A percentile compares a stretch with the other conserved stretches of the same genome.
Conservation (phyloP, 2,113 vertebrate genomes). For the Hiodon alosoides region DNA sequence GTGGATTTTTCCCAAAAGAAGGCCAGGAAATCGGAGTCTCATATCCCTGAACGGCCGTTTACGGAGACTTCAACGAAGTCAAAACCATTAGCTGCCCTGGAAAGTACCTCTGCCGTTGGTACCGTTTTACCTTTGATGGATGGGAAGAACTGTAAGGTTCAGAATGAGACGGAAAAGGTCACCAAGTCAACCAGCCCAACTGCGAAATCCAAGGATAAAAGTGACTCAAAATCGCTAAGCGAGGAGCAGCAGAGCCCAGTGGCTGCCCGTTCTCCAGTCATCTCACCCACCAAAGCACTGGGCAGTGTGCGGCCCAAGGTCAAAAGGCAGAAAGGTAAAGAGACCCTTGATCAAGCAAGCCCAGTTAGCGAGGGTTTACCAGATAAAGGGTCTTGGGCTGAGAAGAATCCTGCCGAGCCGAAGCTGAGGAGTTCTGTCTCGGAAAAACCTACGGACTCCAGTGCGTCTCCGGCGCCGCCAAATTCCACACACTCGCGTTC, state of each 20-base stretch:
- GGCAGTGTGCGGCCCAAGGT: not conserved
- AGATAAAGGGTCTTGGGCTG: conserved; percentile 32
- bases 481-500: too few relatives aligned
- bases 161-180: conserved; percentile 21
- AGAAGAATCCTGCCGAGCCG: conserved; percentile 29
- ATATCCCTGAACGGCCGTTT: conserved; percentile 54
- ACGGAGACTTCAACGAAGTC: conserved; percentile 41
- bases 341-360: not conserved
- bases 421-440: conserved; percentile 1
- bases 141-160: conserved; percentile 17
- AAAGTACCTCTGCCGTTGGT: conserved; percentile 33
- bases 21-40: conserved; percentile 41
- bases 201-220: conserved; percentile 15
- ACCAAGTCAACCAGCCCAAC: conserved; percentile 12
- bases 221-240: conserved; percentile 6
- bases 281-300: conserved; percentile 7
- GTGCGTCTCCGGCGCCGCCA: not conserved
- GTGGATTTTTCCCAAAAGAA: conserved; percentile 21
- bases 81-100: conserved; percentile 42
- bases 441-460: conserved; percentile 8
- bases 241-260: not conserved
- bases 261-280: conserved; percentile 1
- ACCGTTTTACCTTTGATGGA: conserved; percentile 26
- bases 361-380: conserved; percentile 16
- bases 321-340: conserved; percentile 20